phyloP scores from a whole-genome alignment of 2,888 invertebrate species.

The Drosophila hamatofila region DNA sequence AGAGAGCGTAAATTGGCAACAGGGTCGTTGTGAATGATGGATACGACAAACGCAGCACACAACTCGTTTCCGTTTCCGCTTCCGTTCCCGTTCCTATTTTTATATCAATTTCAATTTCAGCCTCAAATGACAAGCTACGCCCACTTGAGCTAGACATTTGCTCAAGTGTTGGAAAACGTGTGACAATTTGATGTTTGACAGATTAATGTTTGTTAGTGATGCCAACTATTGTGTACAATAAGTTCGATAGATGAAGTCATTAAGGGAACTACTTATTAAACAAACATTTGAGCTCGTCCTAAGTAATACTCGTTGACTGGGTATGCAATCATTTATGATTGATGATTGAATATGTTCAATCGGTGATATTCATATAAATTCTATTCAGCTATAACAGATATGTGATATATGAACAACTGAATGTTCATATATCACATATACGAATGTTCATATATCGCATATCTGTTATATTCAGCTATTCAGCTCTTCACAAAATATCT shows the following conservation, averaged over 20 bases:
- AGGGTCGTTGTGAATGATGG: not conserved
- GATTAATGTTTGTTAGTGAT: not conserved
- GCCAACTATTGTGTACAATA: not conserved
- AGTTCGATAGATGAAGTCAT: not conserved
- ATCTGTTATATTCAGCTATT: not conserved
- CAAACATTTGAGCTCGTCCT: not conserved
- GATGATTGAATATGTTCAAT: not conserved
- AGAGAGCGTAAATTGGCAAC: slow-evolving; percentile 7
- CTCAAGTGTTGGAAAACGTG: slow-evolving; percentile 51
- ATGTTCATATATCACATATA: too few species aligned
- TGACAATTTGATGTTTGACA: slow-evolving; percentile 13
- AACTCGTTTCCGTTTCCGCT: slow-evolving; percentile 35
- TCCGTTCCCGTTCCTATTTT: slow-evolving; percentile 8
- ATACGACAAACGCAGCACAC: slow-evolving; percentile 43
- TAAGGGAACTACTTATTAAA: not conserved
- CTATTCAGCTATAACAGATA: not conserved
- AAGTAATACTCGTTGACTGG: not conserved
- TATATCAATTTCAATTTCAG: slow-evolving; percentile 14
- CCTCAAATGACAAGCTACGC: slow-evolving; percentile 35
- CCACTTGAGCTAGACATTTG: slow-evolving; percentile 9
- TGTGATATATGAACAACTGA: too few species aligned
- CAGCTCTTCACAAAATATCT: not conserved
- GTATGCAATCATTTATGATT: not conserved
- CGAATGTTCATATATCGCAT: not conserved
- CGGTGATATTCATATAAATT: not conserved